Evolutionary conservation across 2,797 vertebrate species (phyloP), one percentile per base, ranked within the genome.

Genomic region (Harpagifer antarcticus): DNA sequence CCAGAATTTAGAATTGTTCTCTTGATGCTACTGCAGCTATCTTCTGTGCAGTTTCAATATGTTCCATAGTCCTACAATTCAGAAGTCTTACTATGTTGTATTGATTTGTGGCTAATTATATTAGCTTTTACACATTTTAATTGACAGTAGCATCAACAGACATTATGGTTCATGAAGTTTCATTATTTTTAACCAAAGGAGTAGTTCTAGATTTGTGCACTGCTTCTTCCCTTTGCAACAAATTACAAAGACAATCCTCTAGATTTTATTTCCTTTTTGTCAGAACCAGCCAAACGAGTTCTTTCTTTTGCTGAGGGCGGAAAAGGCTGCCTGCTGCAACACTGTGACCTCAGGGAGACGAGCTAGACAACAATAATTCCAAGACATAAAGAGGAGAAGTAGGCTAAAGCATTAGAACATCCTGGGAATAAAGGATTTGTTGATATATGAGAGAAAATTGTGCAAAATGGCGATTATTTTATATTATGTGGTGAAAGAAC

Each of bases 221-320:
- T 20, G 47, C 56, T 75, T 83, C 73, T 85, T 82, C 62, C 49
- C 57, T 80, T 80, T 69, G 65, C 79, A 74, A 67, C 86, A 76
- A 83, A 89, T 83, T 50, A 85, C 83, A 85, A 85, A 91, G 82
- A 91, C 89, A 91, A 93, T 89, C 85, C 82, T 70, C 54, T 27
- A 90, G 91, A 93, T 95, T 94, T 93, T 82, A 94, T 95, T 94
- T 94, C 93, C 91, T 91, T 92, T 92, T 85, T 89, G 88, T 84
- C 83, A 93, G 84, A 95, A 96, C 95, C 93, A 87, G 94, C 78
- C 82, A 81, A 95, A 95, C 95, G 0, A 87, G 95, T 96, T 96
- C 60, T 65, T 72, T 72, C 83, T 89, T 86, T 72, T 27, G 86
- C 92, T 78, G 78, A 78, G 81, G 90, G 90, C 76, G 40, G 81